These are phyloP conservation scores for Phalacrocorax brasilianus DNA, from an alignment of 2,113 vertebrate genomes.

Conservation along the genomic window DNA sequence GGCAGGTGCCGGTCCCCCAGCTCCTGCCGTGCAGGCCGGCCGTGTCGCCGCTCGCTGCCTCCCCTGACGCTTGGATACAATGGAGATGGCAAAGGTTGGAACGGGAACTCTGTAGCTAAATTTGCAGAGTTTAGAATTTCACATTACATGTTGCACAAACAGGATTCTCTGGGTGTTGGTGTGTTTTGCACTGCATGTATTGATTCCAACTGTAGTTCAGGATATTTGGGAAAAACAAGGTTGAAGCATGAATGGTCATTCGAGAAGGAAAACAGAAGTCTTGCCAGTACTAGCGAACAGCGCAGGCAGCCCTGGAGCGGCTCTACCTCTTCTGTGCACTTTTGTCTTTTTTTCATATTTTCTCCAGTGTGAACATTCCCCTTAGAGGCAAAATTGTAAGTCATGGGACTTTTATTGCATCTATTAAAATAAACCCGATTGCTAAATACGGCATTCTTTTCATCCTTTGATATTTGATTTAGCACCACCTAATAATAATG, in stretches of 20 bases:
- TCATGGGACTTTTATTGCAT: neutral
- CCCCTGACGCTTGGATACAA: neutral
- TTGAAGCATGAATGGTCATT: neutral
- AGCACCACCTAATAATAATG: neutral
- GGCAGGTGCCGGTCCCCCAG: neutral
- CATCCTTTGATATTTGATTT: neutral
- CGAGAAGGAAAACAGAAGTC: neutral
- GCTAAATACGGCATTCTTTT: neutral
- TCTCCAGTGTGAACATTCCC: neutral
- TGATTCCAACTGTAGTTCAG: neutral
- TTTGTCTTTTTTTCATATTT: neutral
- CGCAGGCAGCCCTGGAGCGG: neutral
- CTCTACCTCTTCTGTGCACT: neutral
- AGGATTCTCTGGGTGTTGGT: neutral
- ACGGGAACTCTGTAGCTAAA: neutral
- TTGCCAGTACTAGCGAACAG: neutral
- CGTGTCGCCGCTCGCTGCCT: fast-evolving
- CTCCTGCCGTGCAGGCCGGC: fast-evolving
- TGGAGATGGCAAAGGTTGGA: fast-evolving
- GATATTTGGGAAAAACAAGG: neutral
- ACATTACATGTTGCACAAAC: neutral
- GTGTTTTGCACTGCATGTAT: neutral
- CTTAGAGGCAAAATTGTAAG: neutral
- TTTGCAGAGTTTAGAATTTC: neutral
- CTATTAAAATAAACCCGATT: neutral